Evolutionary conservation across 2,797 vertebrate genomes (phyloP), one percentile per base, ranked within the genome.

Genomic region (Acestrorhynchus altus): DNA sequence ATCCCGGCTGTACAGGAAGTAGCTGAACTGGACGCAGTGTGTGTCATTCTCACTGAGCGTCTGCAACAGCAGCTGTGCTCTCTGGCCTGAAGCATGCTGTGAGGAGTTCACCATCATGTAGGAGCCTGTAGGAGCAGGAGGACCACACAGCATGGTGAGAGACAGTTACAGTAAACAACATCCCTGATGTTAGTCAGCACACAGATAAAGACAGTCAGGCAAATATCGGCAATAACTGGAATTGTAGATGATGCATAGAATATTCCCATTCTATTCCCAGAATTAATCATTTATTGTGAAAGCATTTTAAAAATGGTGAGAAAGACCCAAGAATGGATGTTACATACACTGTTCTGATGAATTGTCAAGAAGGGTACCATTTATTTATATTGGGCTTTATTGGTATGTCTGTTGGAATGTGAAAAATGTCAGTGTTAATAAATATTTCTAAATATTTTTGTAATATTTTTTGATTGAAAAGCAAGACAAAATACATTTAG

Each of bases 1-100:
- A 0, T 98, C 96, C 0, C 94, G 93, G 90, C 95, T 96, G 88
- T 96, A 97, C 82, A 98, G 93, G 90, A 98, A 97, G 89, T 97
- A 99, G 91, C 96, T 99, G 94, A 99, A 99, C 92, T 98, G 97
- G 39, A 99, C 94, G 86, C 97, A 99, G 88, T 99, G 97, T 15
- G 97, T 98, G 90, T 98, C 97, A 7, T 99, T 98, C 90, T 99
- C 97, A 0, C 96, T 99, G 87, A 99, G 92, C 0, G 95, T 93
- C 74, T 95, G 95, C 77, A 98, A 94, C 12, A 96, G 92, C 72
- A 98, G 88, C 77, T 96, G 96, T 64, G 96, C 95, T 31, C 91
- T 90, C 89, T 97, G 95, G 51, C 96, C 96, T 0, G 93, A 82
- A 0, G 83, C 82, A 51, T 96, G 96, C 91, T 96, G 95, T 16